phyloP scores from a whole-genome alignment of 2,888 invertebrate species.

The Melanargia galathea region DNA sequence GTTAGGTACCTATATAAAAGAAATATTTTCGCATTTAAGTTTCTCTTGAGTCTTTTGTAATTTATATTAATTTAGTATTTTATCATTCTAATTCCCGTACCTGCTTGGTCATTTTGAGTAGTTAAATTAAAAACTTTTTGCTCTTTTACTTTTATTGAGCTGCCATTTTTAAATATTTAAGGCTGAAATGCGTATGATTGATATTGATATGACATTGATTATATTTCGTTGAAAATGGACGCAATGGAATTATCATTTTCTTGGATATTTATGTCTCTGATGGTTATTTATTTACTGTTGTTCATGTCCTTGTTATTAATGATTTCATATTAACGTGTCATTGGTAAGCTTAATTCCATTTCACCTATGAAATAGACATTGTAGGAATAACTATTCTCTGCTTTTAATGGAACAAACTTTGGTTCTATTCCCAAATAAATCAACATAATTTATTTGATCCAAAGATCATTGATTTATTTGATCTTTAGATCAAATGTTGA shows the following conservation, averaged over 20 bases:
- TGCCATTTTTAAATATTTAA: not conserved
- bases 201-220: not conserved
- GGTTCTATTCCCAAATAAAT: no score
- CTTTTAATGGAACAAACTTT: no score
- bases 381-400: not conserved
- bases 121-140: not conserved
- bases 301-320: conserved; percentile 45
- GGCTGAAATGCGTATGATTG: not conserved
- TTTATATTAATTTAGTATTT: no score
- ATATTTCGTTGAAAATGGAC: conserved; percentile 41
- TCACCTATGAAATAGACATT: not conserved
- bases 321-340: conserved; percentile 40
- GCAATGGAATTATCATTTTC: conserved; percentile 42
- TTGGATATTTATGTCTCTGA: conserved; percentile 44
- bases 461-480: no score
- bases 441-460: no score
- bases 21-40: no score
- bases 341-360: not conserved
- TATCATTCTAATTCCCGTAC: no score
- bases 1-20: no score
- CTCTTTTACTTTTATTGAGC: not conserved
- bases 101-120: no score
- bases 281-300: conserved; percentile 43
- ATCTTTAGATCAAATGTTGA: no score
- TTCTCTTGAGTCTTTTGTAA: no score